These are phyloP conservation scores for Tenthredo livida DNA, from an alignment of 2,888 invertebrate genomes.

Conservation along the genomic window DNA sequence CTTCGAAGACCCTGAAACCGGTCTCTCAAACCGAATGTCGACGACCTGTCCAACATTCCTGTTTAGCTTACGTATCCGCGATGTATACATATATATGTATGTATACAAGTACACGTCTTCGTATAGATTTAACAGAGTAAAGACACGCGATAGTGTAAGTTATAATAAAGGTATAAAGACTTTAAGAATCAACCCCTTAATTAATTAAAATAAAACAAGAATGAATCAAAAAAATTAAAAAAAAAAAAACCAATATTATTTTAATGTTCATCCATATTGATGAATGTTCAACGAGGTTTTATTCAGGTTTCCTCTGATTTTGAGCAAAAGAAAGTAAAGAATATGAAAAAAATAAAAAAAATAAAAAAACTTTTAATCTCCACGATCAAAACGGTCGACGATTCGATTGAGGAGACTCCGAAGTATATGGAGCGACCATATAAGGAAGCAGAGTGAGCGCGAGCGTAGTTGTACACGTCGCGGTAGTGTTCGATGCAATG, in stretches of 20 bases:
- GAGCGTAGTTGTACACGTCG: neutral
- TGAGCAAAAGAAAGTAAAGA: neutral
- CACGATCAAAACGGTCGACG: neutral
- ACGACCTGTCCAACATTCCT: constrained; percentile 77
- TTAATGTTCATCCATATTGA: neutral
- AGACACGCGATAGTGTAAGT: neutral
- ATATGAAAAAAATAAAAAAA: neutral
- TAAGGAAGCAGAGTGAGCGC: constrained; percentile 66
- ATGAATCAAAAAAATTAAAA: neutral
- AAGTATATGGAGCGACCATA: constrained; percentile 72
- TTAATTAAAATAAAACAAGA: neutral
- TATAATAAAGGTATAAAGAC: neutral
- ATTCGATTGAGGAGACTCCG: constrained; percentile 47
- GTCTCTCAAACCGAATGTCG: constrained; percentile 73
- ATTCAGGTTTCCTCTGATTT: neutral
- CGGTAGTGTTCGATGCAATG: neutral
- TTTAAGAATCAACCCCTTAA: neutral
- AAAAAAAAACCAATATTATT: neutral
- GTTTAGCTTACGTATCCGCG: constrained; percentile 59
- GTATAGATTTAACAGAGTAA: neutral
- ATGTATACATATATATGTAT: neutral
- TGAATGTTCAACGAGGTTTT: neutral
- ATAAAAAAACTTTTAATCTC: neutral
- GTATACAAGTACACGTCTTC: neutral
- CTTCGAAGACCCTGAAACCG: constrained; percentile 75